Evolutionary conservation across 2,888 invertebrate genomes (phyloP).

Genomic region (Pterostichus niger): DNA sequence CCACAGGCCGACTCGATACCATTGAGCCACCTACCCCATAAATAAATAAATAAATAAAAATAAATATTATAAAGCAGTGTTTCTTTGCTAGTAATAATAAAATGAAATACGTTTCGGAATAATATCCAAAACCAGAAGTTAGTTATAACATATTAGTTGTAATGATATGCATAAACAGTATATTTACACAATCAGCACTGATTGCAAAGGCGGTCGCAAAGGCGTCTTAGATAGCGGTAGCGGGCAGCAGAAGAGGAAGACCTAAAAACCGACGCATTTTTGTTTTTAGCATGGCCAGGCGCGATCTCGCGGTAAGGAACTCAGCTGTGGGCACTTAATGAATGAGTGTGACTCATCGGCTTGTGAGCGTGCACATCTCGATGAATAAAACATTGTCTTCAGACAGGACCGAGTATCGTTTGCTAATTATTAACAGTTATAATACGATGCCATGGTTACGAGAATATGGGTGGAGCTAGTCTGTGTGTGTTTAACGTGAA

Average conservation of each 20-base stretch:
- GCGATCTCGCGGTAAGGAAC: conserved; percentile 18
- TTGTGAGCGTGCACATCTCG: conserved; percentile 36
- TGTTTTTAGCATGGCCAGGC: conserved; percentile 17
- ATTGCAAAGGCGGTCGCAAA: conserved; percentile 10
- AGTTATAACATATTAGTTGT: neutral
- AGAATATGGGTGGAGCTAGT: conserved; percentile 33
- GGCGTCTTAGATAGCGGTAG: neutral
- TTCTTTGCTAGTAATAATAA: too few relatives aligned
- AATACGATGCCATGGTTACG: conserved; percentile 53
- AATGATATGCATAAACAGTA: neutral
- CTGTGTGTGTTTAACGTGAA: conserved; percentile 22
- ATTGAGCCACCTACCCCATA: too few relatives aligned
- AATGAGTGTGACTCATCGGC: conserved; percentile 51
- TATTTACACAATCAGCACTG: conserved; percentile 6
- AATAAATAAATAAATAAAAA: too few relatives aligned
- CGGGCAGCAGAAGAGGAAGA: neutral
- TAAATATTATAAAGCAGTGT: too few relatives aligned
- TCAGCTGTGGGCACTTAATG: conserved; percentile 46
- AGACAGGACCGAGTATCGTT: conserved; percentile 58
- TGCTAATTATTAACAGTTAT: conserved; percentile 66
- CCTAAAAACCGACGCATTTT: conserved; percentile 15
- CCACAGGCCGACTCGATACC: too few relatives aligned
- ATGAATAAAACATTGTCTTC: conserved; percentile 59
- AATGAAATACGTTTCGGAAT: too few relatives aligned
- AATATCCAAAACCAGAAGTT: neutral